phyloP scores from a whole-genome alignment of 2,113 vertebrate genomes.

The Gallinago media region DNA sequence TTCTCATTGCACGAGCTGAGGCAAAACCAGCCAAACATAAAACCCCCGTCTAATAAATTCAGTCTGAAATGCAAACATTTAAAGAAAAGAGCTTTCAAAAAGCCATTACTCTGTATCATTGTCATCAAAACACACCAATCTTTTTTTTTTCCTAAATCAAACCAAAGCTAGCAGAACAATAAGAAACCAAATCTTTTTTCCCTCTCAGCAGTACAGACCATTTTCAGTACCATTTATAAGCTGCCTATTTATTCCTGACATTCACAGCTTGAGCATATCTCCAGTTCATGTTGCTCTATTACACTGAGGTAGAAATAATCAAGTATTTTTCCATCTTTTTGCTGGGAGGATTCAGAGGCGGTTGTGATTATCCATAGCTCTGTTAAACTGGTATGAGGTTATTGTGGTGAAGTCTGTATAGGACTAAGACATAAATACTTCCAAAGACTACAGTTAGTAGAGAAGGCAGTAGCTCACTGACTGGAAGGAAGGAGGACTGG shows the following conservation, averaged over 20 bases:
- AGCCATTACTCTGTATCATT: not conserved
- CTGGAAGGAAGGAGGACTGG: not conserved
- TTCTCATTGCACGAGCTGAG: not conserved
- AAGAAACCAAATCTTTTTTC: not conserved
- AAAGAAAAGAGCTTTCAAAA: conserved; percentile 19
- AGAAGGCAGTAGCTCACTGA: not conserved
- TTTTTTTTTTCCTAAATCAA: not conserved
- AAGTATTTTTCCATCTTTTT: not conserved
- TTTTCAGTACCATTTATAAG: conserved; percentile 28
- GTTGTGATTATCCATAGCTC: not conserved
- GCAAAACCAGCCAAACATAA: not conserved
- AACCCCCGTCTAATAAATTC: not conserved
- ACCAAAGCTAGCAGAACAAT: not conserved
- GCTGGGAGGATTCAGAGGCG: not conserved
- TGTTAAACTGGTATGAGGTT: not conserved
- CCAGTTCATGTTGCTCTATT: not conserved
- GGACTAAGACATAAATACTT: not conserved
- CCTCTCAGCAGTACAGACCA: not conserved
- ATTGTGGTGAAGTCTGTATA: not conserved
- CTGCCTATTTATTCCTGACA: conserved; percentile 31
- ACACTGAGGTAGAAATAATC: not conserved
- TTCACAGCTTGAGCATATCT: not conserved
- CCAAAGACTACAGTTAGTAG: not conserved
- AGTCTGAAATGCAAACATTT: not conserved
- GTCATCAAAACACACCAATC: not conserved